Base-by-base conservation (phyloP, 1,140 invertebrate species). In the Drosophila novamexicana region DNA sequence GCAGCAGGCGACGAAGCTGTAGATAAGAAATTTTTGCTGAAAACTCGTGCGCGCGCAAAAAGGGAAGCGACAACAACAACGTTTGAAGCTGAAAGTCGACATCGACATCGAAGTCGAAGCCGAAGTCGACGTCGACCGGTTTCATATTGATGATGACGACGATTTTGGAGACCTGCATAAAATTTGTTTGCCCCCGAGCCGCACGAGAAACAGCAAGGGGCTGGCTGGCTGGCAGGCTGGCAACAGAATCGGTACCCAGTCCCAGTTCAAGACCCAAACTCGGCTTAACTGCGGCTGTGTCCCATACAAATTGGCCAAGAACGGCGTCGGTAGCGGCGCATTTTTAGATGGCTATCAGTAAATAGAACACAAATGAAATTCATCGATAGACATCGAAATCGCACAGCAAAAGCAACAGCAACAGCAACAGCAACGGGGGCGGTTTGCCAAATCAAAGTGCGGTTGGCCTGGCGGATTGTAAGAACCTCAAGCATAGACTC, bases 331-430 rank as follows among this genome's bases (percentile, higher is more conserved):
- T 84, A 89, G 80, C 76, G 69, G 80, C 63, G 77, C 90, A 81
- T 79, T 91, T 29, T 90, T 83, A 91, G 86, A 91, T 91, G 73
- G 68, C 84, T 91, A 91, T 91, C 90, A 91, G 86, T 86, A 91
- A 91, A 91, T 91, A 91, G 90, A 91, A 91, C 85, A 89, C 85
- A 89, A 89, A 89, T 89, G 85, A 89, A 89, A 89, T 90, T 81
- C 85, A 90, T 91, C 88, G 88, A 90, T 91, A 86, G 83, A 84
- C 81, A 88, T 88, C 77, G 89, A 89, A 84, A 90, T 83, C 79
- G 70, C 69, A 29, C 22, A 29, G 22, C 22, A 18, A 18, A 18
- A 18, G 18, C 18, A 18, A 22, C 22, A 66, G 53, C 52, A 18
- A 40, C 45, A 62, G 12, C 71, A 57, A 65, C 45, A 57, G 50